Evolutionary conservation across 2,113 vertebrate genomes (phyloP).

Genomic region (Grus americana): DNA sequence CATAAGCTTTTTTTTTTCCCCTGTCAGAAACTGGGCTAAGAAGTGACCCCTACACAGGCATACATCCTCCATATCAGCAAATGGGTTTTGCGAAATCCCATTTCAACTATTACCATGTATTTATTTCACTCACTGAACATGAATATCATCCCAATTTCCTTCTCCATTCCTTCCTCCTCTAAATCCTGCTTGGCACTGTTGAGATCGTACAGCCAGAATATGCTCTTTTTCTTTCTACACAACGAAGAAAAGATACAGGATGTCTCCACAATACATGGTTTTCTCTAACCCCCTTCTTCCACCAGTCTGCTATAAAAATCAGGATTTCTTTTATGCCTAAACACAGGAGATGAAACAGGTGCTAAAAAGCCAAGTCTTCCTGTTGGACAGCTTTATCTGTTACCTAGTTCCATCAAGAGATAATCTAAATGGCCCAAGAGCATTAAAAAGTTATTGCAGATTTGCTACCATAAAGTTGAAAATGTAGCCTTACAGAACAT

Average conservation of each 20-base stretch:
- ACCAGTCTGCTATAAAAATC: not conserved
- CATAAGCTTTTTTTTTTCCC: not conserved
- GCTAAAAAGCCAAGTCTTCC: not conserved
- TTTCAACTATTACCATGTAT: not conserved
- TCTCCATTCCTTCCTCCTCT: not conserved
- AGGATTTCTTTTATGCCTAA: not conserved
- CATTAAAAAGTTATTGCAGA: not conserved
- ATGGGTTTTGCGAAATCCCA: not conserved
- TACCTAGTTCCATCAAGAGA: not conserved
- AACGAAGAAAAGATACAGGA: not conserved
- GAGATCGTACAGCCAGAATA: not conserved
- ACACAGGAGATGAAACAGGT: not conserved
- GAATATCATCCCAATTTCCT: not conserved
- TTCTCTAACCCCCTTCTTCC: not conserved
- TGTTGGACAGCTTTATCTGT: not conserved
- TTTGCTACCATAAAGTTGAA: not conserved
- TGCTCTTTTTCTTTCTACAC: not conserved
- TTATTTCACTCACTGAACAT: not conserved
- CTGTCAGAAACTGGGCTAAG: conserved; percentile 5
- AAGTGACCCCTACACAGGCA: not conserved
- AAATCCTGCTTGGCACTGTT: not conserved
- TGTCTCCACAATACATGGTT: not conserved
- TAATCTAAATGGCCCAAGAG: not conserved
- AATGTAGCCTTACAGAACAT: not conserved
- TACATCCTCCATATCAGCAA: not conserved